Evolutionary conservation across 2,888 invertebrate genomes (phyloP), one percentile per base, ranked within the genome.

Genomic region (Cephus rjabovi): DNA sequence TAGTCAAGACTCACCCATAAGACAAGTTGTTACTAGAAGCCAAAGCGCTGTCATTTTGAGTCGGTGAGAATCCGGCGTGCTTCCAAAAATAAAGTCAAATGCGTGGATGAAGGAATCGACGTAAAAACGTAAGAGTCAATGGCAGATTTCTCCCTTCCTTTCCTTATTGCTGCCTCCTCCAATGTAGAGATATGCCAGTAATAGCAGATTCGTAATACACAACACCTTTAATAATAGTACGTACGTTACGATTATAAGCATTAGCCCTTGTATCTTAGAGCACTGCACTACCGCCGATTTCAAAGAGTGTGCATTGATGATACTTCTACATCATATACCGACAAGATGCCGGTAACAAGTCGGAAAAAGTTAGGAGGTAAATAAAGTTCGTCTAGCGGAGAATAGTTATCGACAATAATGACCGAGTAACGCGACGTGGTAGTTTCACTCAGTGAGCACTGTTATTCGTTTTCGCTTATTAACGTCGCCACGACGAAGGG

Each of bases 1-100:
- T 34, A 12, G 9, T 34, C 11, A 71, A 71, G 12, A 82, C 84
- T 84, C 69, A 84, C 84, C 83, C 12, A 82, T 70, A 70, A 82
- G 71, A 74, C 80, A 75, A 74, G 77, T 79, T 40, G 79, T 40
- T 68, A 82, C 12, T 34, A 34, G 34, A 30, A 74, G n/a, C 35
- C 34, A 34, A 12, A 34, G 6, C 74, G 71, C 35, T 35, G 74
- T 35, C 74, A 74, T 74, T 34, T 74, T 34, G 74, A n/a, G 34
- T 74, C 74, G 11, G 11, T 30, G 23, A 56, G 40, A 23, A 56
- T 23, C 23, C 40, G 40, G 6, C 23, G 40, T 56, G 40, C 40
- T 23, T 56, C 31, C 71, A 33, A 71, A 71, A 71, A 71, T 71
- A 71, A 71, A 71, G 31, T 71, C 31, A 33, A 71, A 33, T 34